A percentile compares a stretch with the other conserved stretches of the same genome.
These are phyloP conservation scores for Machaerirhynchus nigripectus DNA, from an alignment of 2,113 vertebrate species.

Conservation along the genomic window DNA sequence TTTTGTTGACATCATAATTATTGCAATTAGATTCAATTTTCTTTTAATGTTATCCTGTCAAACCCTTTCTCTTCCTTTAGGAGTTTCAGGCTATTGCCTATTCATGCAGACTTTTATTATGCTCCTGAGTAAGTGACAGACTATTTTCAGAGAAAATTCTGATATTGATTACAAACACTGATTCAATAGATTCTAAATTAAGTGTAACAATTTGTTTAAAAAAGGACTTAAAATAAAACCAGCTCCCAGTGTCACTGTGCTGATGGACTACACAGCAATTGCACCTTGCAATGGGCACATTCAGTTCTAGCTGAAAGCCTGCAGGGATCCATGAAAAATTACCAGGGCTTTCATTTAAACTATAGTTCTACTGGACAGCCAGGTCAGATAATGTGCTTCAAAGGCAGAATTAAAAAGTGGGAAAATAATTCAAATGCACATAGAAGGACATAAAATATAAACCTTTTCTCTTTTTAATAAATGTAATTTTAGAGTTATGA, in stretches of 20 bases:
- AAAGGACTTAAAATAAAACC: not conserved
- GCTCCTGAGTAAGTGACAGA: not conserved
- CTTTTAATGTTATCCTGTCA: not conserved
- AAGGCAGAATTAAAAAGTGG: not conserved
- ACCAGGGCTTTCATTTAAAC: not conserved
- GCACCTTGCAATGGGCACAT: not conserved
- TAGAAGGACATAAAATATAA: not conserved
- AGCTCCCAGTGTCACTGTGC: not conserved
- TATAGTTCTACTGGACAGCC: not conserved
- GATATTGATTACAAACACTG: not conserved
- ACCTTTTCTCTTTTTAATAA: not conserved
- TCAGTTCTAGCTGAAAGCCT: not conserved
- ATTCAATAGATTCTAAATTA: not conserved
- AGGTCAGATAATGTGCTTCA: not conserved
- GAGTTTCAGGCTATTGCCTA: not conserved
- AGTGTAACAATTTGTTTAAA: not conserved
- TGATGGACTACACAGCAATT: not conserved
- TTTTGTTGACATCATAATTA: not conserved
- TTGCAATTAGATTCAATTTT: not conserved
- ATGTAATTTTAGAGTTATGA: accelerated
- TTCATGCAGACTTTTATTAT: not conserved
- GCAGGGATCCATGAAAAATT: not conserved
- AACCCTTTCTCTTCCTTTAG: not conserved
- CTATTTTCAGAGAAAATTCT: not conserved
- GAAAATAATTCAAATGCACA: not conserved